Conservation (phyloP, 2,113 vertebrate genomes). For the Alethe castanea region DNA sequence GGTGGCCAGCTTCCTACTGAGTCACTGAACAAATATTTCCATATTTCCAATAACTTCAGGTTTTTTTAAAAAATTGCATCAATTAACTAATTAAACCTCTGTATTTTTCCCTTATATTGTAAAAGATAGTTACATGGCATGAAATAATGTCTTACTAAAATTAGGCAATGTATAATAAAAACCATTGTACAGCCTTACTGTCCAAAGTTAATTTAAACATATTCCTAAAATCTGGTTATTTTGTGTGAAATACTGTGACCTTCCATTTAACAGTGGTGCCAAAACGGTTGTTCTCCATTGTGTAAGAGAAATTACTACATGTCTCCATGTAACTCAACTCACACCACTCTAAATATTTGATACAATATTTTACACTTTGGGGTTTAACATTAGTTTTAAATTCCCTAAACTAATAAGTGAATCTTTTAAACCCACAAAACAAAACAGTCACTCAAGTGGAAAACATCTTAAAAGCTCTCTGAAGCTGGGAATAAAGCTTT, state of each 20-base stretch:
- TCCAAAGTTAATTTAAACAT: background rate
- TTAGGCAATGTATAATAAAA: background rate
- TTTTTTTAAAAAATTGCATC: background rate
- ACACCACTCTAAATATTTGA: slow-evolving; percentile 57
- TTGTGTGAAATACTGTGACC: background rate
- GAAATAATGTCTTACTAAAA: background rate
- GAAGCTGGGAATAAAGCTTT: slow-evolving; percentile 66
- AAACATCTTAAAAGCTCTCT: slow-evolving; percentile 73
- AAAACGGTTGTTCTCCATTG: slow-evolving; percentile 33
- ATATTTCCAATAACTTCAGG: background rate
- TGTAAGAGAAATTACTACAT: slow-evolving; percentile 34
- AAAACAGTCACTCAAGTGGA: slow-evolving; percentile 65
- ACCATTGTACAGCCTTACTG: background rate
- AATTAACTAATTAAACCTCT: background rate
- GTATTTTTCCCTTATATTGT: background rate
- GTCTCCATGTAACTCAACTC: slow-evolving; percentile 29
- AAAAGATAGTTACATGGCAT: background rate
- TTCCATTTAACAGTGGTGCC: slow-evolving; percentile 14
- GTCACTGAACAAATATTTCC: background rate
- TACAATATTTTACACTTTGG: slow-evolving; percentile 46
- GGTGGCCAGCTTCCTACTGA: background rate
- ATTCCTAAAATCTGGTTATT: background rate
- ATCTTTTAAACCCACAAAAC: slow-evolving; percentile 62
- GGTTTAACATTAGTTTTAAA: slow-evolving; percentile 58
- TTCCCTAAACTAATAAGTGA: slow-evolving; percentile 56